phyloP scores from a whole-genome alignment of 1,140 invertebrate genomes.

The Bombus ignitus region DNA sequence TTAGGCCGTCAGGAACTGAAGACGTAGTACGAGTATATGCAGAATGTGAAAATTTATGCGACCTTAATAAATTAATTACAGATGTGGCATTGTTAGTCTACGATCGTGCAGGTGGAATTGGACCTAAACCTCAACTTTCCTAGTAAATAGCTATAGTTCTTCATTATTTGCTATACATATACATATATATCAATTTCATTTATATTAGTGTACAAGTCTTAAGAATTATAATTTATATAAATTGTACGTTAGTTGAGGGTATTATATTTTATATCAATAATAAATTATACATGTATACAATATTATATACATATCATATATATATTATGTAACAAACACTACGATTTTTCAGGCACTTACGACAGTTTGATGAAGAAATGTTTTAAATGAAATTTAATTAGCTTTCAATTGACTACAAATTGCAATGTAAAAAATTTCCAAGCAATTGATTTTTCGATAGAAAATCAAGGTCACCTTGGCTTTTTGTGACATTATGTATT shows the following conservation, averaged over 20 bases:
- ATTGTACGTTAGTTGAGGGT: not conserved
- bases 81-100: slow-evolving; percentile 90
- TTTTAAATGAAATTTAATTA: too few species aligned
- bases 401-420: too few species aligned
- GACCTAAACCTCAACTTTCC: slow-evolving; percentile 68
- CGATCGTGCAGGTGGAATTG: slow-evolving; percentile 89
- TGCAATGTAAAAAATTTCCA: too few species aligned
- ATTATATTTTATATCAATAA: not conserved
- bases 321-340: too few species aligned
- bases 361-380: too few species aligned
- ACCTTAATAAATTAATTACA: slow-evolving; percentile 88
- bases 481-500: too few species aligned
- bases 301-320: too few species aligned
- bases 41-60: slow-evolving; percentile 91
- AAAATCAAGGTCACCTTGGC: too few species aligned
- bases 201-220: not conserved
- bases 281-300: too few species aligned
- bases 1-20: slow-evolving; percentile 97
- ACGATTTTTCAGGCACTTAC: too few species aligned
- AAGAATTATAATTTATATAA: slow-evolving; percentile 3
- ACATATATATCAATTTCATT: not conserved
- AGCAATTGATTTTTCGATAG: too few species aligned
- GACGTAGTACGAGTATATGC: slow-evolving; percentile 98
- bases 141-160: slow-evolving; percentile 13
- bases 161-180: not conserved